These are phyloP conservation scores for Fregetta grallaria DNA, from an alignment of 2,113 vertebrate species.

Conservation along the genomic window DNA sequence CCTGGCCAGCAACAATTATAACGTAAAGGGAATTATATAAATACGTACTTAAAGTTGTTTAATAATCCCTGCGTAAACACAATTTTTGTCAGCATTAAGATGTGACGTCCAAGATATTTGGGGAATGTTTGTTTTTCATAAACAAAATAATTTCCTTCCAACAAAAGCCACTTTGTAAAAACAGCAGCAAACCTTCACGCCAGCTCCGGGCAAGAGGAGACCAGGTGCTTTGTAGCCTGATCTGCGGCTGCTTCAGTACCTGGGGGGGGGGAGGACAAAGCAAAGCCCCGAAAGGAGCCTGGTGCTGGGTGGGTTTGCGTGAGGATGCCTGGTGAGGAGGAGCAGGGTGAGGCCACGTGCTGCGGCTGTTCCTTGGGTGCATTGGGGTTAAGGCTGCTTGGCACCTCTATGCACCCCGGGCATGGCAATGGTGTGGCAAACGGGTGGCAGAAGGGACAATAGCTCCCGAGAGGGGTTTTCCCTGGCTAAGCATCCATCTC, in stretches of 20 bases:
- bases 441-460: fast-evolving
- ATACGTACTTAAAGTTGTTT: background rate
- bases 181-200: fast-evolving
- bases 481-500: fast-evolving
- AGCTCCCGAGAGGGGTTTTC: background rate
- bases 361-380: background rate
- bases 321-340: background rate
- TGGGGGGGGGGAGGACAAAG: fast-evolving
- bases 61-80: background rate
- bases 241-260: background rate
- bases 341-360: fast-evolving
- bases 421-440: fast-evolving
- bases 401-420: fast-evolving
- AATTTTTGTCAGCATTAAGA: background rate
- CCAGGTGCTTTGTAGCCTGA: fast-evolving
- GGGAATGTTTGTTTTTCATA: background rate
- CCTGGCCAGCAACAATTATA: background rate
- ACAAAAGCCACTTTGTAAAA: background rate
- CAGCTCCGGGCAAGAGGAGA: fast-evolving
- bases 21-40: background rate
- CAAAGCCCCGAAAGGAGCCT: background rate
- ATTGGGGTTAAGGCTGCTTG: fast-evolving
- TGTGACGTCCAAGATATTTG: fast-evolving
- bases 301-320: fast-evolving
- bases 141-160: background rate